phyloP scores from a whole-genome alignment of 2,888 invertebrate species.

The Branchellion lobata region DNA sequence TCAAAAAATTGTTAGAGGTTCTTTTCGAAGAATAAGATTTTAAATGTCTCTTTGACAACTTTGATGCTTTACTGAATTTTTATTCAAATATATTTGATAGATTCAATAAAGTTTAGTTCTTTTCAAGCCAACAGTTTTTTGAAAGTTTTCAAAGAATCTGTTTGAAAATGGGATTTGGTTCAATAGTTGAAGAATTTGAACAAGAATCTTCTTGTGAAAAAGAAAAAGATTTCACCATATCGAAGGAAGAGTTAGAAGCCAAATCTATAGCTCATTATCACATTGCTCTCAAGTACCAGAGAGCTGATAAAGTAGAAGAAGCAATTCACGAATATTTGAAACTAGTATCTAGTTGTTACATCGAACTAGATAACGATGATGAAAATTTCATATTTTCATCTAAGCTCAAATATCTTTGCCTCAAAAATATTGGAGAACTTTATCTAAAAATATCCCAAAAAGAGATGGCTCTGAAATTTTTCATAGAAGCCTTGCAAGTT shows the following conservation, averaged over 20 bases:
- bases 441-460: not conserved
- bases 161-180: not conserved
- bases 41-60: no score
- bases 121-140: not conserved
- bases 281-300: slow-evolving; percentile 73
- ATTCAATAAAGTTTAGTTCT: not conserved
- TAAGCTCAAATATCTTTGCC: slow-evolving; percentile 6
- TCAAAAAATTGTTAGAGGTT: no score
- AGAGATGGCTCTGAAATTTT: slow-evolving; percentile 10
- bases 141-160: not conserved
- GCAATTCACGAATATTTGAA: slow-evolving; percentile 65
- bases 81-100: no score
- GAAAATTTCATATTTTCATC: not conserved
- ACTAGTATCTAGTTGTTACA: slow-evolving; percentile 13
- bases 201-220: not conserved
- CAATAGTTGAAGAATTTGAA: not conserved
- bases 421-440: slow-evolving; percentile 5
- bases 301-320: slow-evolving; percentile 70
- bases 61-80: no score
- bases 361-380: not conserved
- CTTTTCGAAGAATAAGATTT: no score
- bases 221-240: slow-evolving; percentile 59
- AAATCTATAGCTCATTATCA: slow-evolving; percentile 78
- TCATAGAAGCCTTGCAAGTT: slow-evolving; percentile 8
- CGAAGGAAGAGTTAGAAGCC: slow-evolving; percentile 68